These are phyloP conservation scores for Halocynthia aurantium DNA, from an alignment of 23 tunicate genomes.

Conservation along the genomic window DNA sequence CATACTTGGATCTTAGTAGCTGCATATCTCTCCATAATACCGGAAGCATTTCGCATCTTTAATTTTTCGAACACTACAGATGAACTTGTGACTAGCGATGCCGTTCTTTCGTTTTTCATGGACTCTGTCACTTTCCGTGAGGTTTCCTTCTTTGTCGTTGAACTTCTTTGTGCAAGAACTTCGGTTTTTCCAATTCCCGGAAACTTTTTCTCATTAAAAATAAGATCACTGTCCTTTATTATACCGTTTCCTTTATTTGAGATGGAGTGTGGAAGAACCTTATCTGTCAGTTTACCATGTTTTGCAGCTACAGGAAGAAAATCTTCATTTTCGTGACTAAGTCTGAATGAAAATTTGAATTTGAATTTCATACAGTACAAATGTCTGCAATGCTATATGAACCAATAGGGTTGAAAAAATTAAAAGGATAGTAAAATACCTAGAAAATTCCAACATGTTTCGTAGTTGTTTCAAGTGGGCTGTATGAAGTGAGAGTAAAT, in stretches of 20 bases:
- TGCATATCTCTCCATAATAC: slow-evolving; percentile 21
- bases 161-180: no score
- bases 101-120: no score
- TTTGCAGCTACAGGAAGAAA: neutral
- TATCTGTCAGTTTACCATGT: no score
- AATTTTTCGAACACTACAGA: slow-evolving; percentile 20
- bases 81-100: neutral
- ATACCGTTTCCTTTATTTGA: no score
- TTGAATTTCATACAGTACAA: neutral
- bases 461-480: slow-evolving; percentile 7
- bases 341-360: slow-evolving; percentile 3
- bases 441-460: neutral
- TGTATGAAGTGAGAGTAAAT: neutral
- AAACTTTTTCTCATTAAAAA: no score
- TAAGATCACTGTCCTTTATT: no score
- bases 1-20: slow-evolving; percentile 32
- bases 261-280: no score
- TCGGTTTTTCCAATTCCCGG: no score
- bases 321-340: neutral
- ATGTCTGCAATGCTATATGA: neutral
- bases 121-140: no score
- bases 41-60: neutral
- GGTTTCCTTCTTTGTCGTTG: no score
- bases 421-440: neutral
- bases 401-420: neutral